Base-by-base conservation (phyloP, 2,888 invertebrate genomes). In the Marasmarcha lunaedactyla region DNA sequence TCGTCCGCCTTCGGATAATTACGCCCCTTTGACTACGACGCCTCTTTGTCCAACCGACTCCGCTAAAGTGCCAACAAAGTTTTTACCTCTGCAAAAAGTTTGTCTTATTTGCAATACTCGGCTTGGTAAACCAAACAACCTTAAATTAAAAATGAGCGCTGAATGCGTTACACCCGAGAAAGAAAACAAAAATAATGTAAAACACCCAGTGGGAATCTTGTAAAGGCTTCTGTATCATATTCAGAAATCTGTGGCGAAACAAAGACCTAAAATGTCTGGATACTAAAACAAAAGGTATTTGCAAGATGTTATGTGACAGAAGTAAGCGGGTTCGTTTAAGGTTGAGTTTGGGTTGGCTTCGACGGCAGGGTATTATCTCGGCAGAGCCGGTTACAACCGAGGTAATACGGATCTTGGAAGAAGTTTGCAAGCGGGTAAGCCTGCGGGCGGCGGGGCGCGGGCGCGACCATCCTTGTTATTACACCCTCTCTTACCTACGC, bases 401-500 rank as follows among this genome's bases (percentile, higher is more conserved):
- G 65, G 71, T 74, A 79, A 76, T 76, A 70, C 66, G 70, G 71
- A 72, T 77, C 72, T 71, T 60, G 46, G 67, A 59, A 56, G 58
- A 76, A 79, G 69, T 78, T 77, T 71, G 69, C 62, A 55, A 72
- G 61, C 69, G 64, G 54, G 65, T 54, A 60, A 63, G 61, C 55
- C 52, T 56, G 70, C 58, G 65, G 64, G 67, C 66, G 66, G 67
- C 63, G 59, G 52, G 62, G 56, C 48, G 51, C 54, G 54, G 57
- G 51, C 55, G 58, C 56, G 58, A 61, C 61, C 57, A 56, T 47
- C 58, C 65, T 69, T 71, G 71, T 78, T 77, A 79, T 81, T 79
- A 77, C 76, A 77, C 78, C 77, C 79, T 74, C 76, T 76, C 73
- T 78, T 78, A 74, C 76, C 78, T 74, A 76, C 69, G 72, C 66